Percentiles rank a stretch among this genome's conserved stretches.
These are phyloP conservation scores for Phrynocephalus versicolor DNA, from an alignment of 2,113 vertebrate genomes.

Conservation along the genomic window DNA sequence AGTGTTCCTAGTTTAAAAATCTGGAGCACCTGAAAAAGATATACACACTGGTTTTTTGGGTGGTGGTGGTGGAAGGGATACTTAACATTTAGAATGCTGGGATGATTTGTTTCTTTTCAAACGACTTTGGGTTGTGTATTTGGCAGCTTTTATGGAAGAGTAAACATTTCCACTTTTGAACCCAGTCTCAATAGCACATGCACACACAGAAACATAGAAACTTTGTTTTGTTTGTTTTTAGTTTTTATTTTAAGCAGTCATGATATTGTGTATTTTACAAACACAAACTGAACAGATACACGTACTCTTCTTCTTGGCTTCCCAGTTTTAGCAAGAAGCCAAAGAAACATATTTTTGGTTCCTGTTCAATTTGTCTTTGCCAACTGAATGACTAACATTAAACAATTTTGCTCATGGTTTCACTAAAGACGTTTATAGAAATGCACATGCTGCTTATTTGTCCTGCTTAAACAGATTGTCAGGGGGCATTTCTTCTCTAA, in stretches of 20 bases:
- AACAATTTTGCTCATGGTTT: conserved; percentile 34
- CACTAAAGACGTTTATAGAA: conserved; percentile 33
- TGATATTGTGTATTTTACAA: conserved; percentile 17
- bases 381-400: conserved; percentile 37
- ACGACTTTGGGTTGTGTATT: too few relatives aligned
- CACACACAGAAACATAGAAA: too few relatives aligned
- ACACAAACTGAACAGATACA: conserved; percentile 44
- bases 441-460: conserved; percentile 42
- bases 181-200: too few relatives aligned
- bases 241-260: background rate
- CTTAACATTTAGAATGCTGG: too few relatives aligned
- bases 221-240: too few relatives aligned
- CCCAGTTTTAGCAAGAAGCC: conserved; percentile 27
- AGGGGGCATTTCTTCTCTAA: background rate
- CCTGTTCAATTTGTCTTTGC: conserved; percentile 49
- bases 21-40: too few relatives aligned
- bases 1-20: too few relatives aligned
- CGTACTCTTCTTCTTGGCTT: conserved; percentile 19
- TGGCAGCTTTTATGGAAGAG: too few relatives aligned
- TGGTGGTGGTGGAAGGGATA: too few relatives aligned
- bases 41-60: too few relatives aligned
- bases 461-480: conserved; percentile 13
- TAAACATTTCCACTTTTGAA: too few relatives aligned
- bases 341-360: background rate
- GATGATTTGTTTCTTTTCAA: too few relatives aligned